Evolutionary conservation across 1,140 invertebrate genomes (phyloP).

Genomic region (Pseudomyrmex dendroicus): DNA sequence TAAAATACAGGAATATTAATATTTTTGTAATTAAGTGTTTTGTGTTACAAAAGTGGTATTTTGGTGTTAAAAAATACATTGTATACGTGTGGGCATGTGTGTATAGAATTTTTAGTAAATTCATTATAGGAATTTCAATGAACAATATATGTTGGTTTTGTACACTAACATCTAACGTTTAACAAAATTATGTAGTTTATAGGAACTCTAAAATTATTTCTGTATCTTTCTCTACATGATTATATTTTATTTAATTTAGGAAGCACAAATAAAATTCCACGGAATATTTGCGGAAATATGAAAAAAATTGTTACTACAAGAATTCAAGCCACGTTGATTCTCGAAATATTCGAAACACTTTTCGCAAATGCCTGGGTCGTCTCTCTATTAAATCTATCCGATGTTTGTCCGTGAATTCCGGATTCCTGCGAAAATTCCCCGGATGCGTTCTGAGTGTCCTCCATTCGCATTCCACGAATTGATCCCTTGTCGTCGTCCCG

Average conservation of each 20-base stretch:
- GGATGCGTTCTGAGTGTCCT: conserved; percentile 21
- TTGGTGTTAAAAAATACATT: background rate
- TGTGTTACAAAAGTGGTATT: background rate
- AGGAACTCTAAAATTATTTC: background rate
- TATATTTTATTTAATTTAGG: conserved; percentile 23
- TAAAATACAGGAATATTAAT: conserved; percentile 4
- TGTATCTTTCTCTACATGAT: background rate
- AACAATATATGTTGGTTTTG: background rate
- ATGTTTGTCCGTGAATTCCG: conserved; percentile 38
- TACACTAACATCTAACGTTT: background rate
- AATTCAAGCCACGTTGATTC: conserved; percentile 19
- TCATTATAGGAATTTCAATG: background rate
- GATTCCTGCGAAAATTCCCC: conserved; percentile 37
- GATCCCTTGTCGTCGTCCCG: conserved; percentile 29
- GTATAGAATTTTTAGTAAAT: conserved; percentile 1
- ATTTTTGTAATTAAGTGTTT: background rate
- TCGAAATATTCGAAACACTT: conserved; percentile 24
- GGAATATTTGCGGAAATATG: conserved; percentile 30
- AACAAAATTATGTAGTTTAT: conserved; percentile 20
- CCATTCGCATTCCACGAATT: conserved; percentile 41
- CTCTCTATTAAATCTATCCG: conserved; percentile 22
- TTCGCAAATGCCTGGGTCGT: conserved; percentile 19
- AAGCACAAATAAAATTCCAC: background rate
- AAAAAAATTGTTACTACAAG: conserved; percentile 15
- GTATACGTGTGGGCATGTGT: too few species aligned